A percentile compares a stretch with the other conserved stretches of the same genome.
Evolutionary conservation across 2,888 invertebrate genomes (phyloP).

Genomic region (Eupithecia abbreviata): DNA sequence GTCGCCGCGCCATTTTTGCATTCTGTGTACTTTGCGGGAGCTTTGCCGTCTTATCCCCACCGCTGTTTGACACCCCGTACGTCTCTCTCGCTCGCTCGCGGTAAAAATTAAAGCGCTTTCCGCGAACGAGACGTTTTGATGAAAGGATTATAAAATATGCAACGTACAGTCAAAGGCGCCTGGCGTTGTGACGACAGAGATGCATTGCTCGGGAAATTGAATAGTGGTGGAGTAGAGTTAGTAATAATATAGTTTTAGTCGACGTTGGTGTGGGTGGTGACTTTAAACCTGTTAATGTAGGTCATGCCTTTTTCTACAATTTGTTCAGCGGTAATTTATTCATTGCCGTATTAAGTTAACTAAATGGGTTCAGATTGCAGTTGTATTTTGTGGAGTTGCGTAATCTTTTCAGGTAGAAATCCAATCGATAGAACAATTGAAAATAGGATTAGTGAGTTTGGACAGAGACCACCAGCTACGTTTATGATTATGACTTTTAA

Average conservation of each 20-base stretch:
- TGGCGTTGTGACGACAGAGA: slow-evolving; percentile 71
- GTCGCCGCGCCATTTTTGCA: slow-evolving; percentile 84
- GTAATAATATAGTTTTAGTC: slow-evolving; percentile 75
- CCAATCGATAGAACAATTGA: not conserved
- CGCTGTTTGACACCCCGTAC: slow-evolving; percentile 82
- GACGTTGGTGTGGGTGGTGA: slow-evolving; percentile 35
- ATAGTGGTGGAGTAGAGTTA: slow-evolving; percentile 70
- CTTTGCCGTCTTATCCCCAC: slow-evolving; percentile 84
- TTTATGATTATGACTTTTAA: slow-evolving; percentile 41
- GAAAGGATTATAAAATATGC: slow-evolving; percentile 82
- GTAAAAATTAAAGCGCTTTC: slow-evolving; percentile 77
- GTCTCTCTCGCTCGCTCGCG: slow-evolving; percentile 74
- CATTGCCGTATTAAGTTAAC: slow-evolving; percentile 54
- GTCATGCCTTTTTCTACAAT: slow-evolving; percentile 57
- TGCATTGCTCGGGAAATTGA: slow-evolving; percentile 78
- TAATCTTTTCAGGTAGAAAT: slow-evolving; percentile 49
- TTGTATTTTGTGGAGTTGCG: slow-evolving; percentile 37
- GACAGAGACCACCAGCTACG: slow-evolving; percentile 40
- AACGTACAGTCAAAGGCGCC: slow-evolving; percentile 73
- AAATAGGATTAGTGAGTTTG: slow-evolving; percentile 16
- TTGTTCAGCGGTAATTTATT: slow-evolving; percentile 53
- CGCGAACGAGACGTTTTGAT: slow-evolving; percentile 76
- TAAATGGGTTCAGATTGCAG: slow-evolving; percentile 44
- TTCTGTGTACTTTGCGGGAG: slow-evolving; percentile 84
- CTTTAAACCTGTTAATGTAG: slow-evolving; percentile 50